Evolutionary conservation across 2,113 vertebrate genomes (phyloP), one percentile per base, ranked within the genome.

Genomic region (Microtus oregoni): DNA sequence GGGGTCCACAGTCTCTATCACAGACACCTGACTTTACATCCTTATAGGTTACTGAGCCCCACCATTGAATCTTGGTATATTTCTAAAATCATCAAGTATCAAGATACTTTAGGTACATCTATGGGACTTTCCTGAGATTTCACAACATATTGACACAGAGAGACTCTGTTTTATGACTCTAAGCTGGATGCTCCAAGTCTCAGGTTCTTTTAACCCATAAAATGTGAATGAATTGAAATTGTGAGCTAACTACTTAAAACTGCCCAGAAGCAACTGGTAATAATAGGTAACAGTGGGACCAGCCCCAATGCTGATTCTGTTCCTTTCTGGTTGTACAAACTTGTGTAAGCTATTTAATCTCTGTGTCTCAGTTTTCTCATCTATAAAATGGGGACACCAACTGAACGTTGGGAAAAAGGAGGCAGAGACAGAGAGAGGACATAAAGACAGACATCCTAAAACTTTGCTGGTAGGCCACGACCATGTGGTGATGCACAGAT

Each of bases 311-410:
- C 81, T 86, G 55, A 9, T 47, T 79, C 32, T 38, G 9, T 19
- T 52, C 77, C 35, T 86, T 79, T 12, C 47, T 63, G 20, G 3
- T 8, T 82, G 30, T 52, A 50, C 65, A 11, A 77, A 17, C 47
- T 89, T 17, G 32, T n/a, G 41, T 5, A 63, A 95, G 17, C 22
- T 85, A 50, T 44, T 87, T 55, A 68, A 95, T 20, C 32, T 78
- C 82, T 44, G 8, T 38, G 22, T 50, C 70, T 95, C 76, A 63
- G 44, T 94, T 93, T 97, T 58, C 81, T 89, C 55, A 88, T 77
- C 90, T 85, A 19, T 77, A 92, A 92, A 94, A 52, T 83, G 63
- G 91, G 75, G 19, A 73, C 13, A 88, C 32, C 81, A 77, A 58
- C 19, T 58, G 58, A 58, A 58, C 6, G 1, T 0, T 20, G 19